Conservation (phyloP, 2,888 invertebrate species). For the Cephus sareptanus region DNA sequence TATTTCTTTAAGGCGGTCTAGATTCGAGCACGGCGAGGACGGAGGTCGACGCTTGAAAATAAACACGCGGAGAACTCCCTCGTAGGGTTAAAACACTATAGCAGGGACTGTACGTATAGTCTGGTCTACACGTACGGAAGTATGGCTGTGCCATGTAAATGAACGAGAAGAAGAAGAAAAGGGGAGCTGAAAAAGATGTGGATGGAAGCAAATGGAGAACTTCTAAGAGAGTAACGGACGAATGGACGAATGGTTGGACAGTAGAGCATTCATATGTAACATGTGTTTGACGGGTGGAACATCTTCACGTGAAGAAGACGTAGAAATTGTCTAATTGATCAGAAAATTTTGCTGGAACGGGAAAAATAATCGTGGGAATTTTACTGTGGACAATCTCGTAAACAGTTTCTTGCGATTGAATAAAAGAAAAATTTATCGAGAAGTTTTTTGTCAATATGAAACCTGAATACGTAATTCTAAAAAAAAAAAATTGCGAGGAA, state of each 20-base stretch:
- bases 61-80: constrained; percentile 2
- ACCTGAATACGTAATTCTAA: not conserved
- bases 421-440: not conserved
- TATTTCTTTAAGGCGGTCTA: constrained; percentile 6
- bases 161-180: not conserved
- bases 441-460: not conserved
- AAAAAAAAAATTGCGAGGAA: not conserved
- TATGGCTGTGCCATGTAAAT: not conserved
- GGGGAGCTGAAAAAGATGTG: not conserved
- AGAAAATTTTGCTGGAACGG: constrained; percentile 5
- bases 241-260: constrained; percentile 7
- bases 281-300: constrained; percentile 12
- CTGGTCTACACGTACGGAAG: not conserved
- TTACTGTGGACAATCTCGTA: not conserved
- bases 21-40: constrained; percentile 8
- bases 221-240: not conserved
- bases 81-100: not conserved
- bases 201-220: constrained; percentile 1
- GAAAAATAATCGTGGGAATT: constrained; percentile 6
- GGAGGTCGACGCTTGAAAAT: not conserved
- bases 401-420: not conserved
- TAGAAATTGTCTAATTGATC: constrained; percentile 15
- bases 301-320: not conserved
- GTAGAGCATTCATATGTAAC: constrained; percentile 18
- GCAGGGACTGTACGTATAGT: not conserved